Conservation (phyloP, 2,113 vertebrate genomes). For the Corvus cornix region DNA sequence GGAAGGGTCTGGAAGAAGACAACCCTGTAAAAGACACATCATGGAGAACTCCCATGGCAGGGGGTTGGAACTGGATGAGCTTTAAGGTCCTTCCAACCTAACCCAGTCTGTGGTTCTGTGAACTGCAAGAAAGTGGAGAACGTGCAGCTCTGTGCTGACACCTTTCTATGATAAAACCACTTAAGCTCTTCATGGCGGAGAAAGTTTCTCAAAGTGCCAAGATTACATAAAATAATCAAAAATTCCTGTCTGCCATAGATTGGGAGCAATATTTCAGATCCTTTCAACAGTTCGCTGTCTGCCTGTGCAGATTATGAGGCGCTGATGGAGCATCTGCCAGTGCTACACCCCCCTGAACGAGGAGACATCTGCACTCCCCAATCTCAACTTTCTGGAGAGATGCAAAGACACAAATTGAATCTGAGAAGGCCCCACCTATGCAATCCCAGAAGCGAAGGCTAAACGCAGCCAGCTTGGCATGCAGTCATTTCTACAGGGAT, state of each 20-base stretch:
- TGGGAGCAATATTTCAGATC: neutral
- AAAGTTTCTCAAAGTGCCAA: neutral
- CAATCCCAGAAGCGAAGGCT: neutral
- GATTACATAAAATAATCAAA: neutral
- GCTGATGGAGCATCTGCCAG: neutral
- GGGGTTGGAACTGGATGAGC: neutral
- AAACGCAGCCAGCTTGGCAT: neutral
- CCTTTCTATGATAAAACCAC: neutral
- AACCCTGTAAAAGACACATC: neutral
- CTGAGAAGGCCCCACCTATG: constrained; percentile 3
- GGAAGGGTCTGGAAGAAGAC: neutral
- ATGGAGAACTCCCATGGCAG: neutral
- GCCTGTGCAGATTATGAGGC: neutral
- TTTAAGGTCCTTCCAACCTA: neutral
- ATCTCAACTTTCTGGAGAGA: neutral
- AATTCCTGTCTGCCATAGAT: neutral
- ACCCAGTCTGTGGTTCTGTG: neutral
- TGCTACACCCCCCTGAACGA: neutral
- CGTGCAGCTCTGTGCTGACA: neutral
- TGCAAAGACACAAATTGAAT: neutral
- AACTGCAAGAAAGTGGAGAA: neutral
- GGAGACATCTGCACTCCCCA: neutral
- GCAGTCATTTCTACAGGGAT: neutral
- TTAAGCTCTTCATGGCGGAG: neutral
- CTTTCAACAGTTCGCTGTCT: neutral